Evolutionary conservation across 2,888 invertebrate genomes (phyloP).

Genomic region (Mystacides longicornis): DNA sequence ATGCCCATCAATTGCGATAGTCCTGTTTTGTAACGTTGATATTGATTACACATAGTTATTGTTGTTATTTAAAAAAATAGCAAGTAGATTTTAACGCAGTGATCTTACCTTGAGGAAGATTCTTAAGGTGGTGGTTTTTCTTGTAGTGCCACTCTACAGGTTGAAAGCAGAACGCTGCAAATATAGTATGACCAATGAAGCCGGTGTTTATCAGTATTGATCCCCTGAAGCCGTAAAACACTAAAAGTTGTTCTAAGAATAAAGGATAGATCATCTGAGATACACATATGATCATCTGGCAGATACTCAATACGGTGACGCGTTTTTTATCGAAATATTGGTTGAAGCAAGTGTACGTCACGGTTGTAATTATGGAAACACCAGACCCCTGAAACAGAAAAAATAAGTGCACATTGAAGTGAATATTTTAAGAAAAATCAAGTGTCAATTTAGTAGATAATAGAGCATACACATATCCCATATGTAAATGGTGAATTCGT

Average conservation of each 20-base stretch:
- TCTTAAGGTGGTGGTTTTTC: neutral
- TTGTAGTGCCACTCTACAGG: slow-evolving; percentile 20
- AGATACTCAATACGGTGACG: slow-evolving; percentile 54
- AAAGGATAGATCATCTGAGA: slow-evolving; percentile 54
- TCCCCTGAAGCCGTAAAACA: slow-evolving; percentile 54
- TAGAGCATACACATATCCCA: too few species aligned
- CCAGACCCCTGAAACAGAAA: slow-evolving; percentile 42
- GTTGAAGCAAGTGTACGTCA: slow-evolving; percentile 56
- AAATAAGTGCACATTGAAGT: neutral
- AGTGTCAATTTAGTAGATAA: too few species aligned
- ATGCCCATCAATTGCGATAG: too few species aligned
- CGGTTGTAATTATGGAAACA: slow-evolving; percentile 56
- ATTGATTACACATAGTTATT: too few species aligned
- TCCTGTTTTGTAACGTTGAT: too few species aligned
- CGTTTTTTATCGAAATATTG: slow-evolving; percentile 53
- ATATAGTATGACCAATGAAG: slow-evolving; percentile 51
- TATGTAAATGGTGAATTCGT: too few species aligned
- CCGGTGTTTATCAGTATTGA: slow-evolving; percentile 52
- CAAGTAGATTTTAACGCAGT: too few species aligned
- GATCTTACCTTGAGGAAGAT: neutral
- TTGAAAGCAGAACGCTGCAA: slow-evolving; percentile 42
- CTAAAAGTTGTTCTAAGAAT: slow-evolving; percentile 44
- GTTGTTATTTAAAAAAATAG: too few species aligned
- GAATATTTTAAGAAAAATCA: neutral
- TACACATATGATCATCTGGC: slow-evolving; percentile 53